phyloP scores from a whole-genome alignment of 2,797 vertebrate species.

The Myotis myotis region DNA sequence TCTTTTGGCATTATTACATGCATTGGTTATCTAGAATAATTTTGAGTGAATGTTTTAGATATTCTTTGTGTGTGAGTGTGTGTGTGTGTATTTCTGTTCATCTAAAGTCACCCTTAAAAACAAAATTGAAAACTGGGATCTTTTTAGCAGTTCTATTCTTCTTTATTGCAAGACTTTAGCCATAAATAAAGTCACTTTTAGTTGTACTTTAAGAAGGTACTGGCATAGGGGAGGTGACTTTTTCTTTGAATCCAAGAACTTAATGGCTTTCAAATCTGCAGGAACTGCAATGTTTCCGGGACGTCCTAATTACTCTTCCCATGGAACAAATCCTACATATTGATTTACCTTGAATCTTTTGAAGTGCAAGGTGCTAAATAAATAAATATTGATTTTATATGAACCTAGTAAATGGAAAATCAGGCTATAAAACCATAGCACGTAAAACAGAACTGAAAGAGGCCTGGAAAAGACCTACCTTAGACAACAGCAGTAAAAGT shows the following conservation, averaged over 20 bases:
- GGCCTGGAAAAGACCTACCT: neutral
- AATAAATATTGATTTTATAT: slow-evolving; percentile 62
- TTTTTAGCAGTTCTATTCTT: neutral
- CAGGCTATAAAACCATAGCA: neutral
- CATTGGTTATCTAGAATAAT: neutral
- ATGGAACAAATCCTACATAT: slow-evolving; percentile 30
- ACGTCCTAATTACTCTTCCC: slow-evolving; percentile 36
- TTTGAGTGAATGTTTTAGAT: neutral
- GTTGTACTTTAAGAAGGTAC: neutral
- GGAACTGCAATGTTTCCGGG: neutral
- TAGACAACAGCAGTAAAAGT: neutral
- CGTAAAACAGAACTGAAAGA: slow-evolving; percentile 8
- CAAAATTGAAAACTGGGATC: neutral
- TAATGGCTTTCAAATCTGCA: neutral
- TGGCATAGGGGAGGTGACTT: neutral
- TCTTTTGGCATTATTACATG: neutral
- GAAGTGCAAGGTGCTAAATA: slow-evolving; percentile 15
- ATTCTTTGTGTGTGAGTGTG: neutral
- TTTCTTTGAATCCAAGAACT: neutral
- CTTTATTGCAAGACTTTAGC: neutral
- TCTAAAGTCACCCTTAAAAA: neutral
- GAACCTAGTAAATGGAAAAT: slow-evolving; percentile 47
- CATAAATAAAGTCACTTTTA: slow-evolving; percentile 10
- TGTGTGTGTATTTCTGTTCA: neutral
- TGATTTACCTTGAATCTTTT: slow-evolving; percentile 49